Evolutionary conservation across 2,888 invertebrate genomes (phyloP), one percentile per base, ranked within the genome.

Genomic region (Yponomeuta sedellus): DNA sequence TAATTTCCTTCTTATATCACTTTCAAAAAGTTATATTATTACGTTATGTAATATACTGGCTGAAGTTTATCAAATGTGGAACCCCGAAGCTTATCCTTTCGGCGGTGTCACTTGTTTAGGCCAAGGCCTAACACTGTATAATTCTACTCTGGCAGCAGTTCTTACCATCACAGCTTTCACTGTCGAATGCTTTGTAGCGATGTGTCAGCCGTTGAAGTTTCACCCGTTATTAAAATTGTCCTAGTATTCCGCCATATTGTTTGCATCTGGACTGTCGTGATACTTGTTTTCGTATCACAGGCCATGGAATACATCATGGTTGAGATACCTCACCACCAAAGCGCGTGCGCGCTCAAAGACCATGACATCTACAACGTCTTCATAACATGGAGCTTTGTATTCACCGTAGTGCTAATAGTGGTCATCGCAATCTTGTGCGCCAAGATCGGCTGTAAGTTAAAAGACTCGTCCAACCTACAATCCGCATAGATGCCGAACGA

Each of bases 131-230:
- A 94, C 96, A 0, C 96, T 97, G 0, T 97, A 97, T 83, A 96
- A 96, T n/a, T 95, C 96, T 0, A 94, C 95, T 22, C 96, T 96
- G 78, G 96, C 96, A 0, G 97, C 97, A 0, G 97, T 97, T 1
- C 84, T 96, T 69, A 96, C 95, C 11, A 97, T 97, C 75, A 96
- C 97, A 0, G 96, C 97, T 2, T 97, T 97, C 82, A 97, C 96
- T 0, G 94, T 97, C 16, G 97, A 98, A 82, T 92, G 97, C 69
- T 98, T 97, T 79, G 94, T 97, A 56, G 97, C 97, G 6, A 97
- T 97, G 73, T 97, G 96, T 77, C 94, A 96, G 77, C 97, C 97
- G 0, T 96, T 97, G 75, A 92, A 94, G 76, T 94, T 95, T 2
- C 96, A 97, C 79, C 96, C 95, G 3, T 94, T 96, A 92, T 96